phyloP scores from a whole-genome alignment of 2,888 invertebrate species.

The Nomada fabriciana region DNA sequence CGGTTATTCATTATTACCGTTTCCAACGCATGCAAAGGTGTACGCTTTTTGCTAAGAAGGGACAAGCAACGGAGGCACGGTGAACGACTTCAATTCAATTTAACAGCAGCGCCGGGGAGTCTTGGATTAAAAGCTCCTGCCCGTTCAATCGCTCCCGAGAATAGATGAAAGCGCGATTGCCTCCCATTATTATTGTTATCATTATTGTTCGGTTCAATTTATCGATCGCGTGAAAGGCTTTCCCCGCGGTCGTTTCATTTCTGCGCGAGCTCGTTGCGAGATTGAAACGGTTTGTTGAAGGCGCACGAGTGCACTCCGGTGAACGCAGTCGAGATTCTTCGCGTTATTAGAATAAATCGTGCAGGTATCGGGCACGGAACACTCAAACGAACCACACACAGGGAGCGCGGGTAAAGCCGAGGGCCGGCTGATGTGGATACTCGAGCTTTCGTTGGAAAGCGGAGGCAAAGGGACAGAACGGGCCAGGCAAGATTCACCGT shows the following conservation, averaged over 20 bases:
- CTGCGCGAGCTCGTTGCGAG: neutral
- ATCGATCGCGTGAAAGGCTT: constrained; percentile 1
- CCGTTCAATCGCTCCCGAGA: neutral
- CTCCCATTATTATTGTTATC: constrained; percentile 15
- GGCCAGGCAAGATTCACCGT: constrained; percentile 35
- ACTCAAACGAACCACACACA: constrained; percentile 55
- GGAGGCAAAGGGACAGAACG: constrained; percentile 51
- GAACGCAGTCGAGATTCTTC: constrained; percentile 54
- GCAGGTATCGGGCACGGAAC: constrained; percentile 58
- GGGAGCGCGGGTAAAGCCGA: constrained; percentile 35
- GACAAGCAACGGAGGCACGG: neutral
- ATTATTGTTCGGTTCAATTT: neutral
- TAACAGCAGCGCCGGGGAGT: neutral
- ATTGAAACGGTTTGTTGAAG: constrained; percentile 37
- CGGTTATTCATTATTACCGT: constrained; percentile 8
- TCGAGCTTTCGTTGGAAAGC: constrained; percentile 54
- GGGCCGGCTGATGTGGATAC: constrained; percentile 39
- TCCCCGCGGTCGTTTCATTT: neutral
- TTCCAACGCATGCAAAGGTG: neutral
- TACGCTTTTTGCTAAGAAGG: neutral
- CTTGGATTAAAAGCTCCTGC: neutral
- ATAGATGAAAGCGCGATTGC: constrained; percentile 2
- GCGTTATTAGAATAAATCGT: constrained; percentile 62
- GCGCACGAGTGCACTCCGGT: constrained; percentile 9
- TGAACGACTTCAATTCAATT: too few species aligned